phyloP scores from a whole-genome alignment of 2,797 vertebrate species.

The Ptychobarbus kaznakovi region DNA sequence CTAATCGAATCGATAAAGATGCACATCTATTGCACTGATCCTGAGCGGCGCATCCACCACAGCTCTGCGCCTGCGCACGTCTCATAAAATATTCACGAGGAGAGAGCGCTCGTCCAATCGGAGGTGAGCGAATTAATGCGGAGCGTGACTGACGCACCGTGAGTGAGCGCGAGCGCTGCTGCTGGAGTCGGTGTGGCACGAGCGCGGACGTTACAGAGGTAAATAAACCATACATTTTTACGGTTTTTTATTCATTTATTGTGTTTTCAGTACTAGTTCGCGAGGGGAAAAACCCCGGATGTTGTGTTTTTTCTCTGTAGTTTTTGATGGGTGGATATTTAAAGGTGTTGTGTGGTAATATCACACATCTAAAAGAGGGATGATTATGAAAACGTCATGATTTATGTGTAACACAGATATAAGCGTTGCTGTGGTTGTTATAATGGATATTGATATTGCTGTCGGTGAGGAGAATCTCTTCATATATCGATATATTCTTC shows the following conservation, averaged over 20 bases:
- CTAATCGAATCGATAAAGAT: not conserved
- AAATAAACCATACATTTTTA: conserved; percentile 46
- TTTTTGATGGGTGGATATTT: conserved; percentile 4
- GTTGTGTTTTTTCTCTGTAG: not conserved
- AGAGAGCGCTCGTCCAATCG: conserved; percentile 32
- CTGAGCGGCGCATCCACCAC: not conserved
- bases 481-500: not conserved
- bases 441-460: not conserved
- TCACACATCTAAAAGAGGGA: not conserved
- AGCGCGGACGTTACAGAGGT: conserved; percentile 61
- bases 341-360: not conserved
- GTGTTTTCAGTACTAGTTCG: not conserved
- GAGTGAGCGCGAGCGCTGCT: conserved; percentile 64
- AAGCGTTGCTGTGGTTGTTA: not conserved
- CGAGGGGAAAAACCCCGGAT: not conserved
- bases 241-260: not conserved
- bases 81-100: conserved; percentile 53
- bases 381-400: not conserved
- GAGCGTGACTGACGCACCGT: conserved; percentile 81
- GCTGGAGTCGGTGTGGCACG: conserved; percentile 59
- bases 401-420: not conserved
- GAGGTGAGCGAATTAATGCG: conserved; percentile 66
- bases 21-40: not conserved
- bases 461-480: conserved; percentile 28
- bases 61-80: conserved; percentile 9